Conservation (phyloP, 2,888 invertebrate genomes). For the Belgica antarctica region DNA sequence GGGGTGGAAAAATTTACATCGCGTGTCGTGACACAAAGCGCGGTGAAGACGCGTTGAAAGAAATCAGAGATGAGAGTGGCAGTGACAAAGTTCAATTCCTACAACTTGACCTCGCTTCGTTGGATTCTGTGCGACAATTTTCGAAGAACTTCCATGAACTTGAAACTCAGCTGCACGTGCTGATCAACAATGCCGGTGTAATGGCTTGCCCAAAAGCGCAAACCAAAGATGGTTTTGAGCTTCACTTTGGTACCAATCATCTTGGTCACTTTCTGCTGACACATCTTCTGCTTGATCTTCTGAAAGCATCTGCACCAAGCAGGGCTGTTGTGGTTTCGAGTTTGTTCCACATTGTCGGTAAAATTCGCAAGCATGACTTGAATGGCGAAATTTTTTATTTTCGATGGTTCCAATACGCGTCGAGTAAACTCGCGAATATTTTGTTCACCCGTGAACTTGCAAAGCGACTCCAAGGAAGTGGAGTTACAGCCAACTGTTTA, state of each 20-base stretch:
- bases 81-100: slow-evolving; percentile 71
- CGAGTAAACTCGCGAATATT: slow-evolving; percentile 77
- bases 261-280: slow-evolving; percentile 64
- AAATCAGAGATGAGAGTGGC: slow-evolving; percentile 67
- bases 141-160: slow-evolving; percentile 56
- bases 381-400: slow-evolving; percentile 69
- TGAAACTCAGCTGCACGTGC: slow-evolving; percentile 56
- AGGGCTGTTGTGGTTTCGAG: slow-evolving; percentile 75
- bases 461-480: slow-evolving; percentile 60
- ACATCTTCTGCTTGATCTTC: slow-evolving; percentile 58
- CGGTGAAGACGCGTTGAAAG: slow-evolving; percentile 68
- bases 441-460: slow-evolving; percentile 70
- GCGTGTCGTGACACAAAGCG: slow-evolving; percentile 75
- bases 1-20: slow-evolving; percentile 80
- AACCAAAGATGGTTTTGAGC: slow-evolving; percentile 60
- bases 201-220: slow-evolving; percentile 55
- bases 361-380: slow-evolving; percentile 66
- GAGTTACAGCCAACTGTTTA: slow-evolving; percentile 66
- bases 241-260: slow-evolving; percentile 62
- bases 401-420: slow-evolving; percentile 65
- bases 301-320: slow-evolving; percentile 65
- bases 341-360: slow-evolving; percentile 66
- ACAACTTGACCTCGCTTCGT: slow-evolving; percentile 57
- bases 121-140: slow-evolving; percentile 61
- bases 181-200: slow-evolving; percentile 61